phyloP scores from a whole-genome alignment of 1,140 invertebrate species.

The Eupeodes corollae region DNA sequence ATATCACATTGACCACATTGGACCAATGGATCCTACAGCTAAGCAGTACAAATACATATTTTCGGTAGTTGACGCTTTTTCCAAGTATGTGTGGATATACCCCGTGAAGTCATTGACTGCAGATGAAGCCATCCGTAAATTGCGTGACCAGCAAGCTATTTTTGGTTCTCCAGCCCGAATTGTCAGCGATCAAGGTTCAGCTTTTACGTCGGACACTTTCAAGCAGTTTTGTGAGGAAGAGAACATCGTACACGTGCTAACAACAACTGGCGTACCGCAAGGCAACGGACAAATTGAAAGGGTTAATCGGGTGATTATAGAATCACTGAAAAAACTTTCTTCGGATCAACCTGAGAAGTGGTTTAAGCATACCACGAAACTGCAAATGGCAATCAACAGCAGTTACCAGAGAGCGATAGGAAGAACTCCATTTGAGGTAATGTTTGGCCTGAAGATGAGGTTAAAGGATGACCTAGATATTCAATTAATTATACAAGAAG shows the following conservation, averaged over 20 bases:
- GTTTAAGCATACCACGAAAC: constrained; percentile 17
- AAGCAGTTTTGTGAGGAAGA: constrained; percentile 9
- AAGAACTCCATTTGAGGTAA: constrained; percentile 17
- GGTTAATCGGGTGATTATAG: constrained; percentile 8
- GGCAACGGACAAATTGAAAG: constrained; percentile 18
- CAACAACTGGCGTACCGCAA: constrained; percentile 11
- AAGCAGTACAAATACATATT: too few relatives aligned
- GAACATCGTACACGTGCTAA: constrained; percentile 13
- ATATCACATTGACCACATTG: constrained; percentile 5
- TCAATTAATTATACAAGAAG: constrained; percentile 31
- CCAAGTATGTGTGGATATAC: constrained; percentile 23
- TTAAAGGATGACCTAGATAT: too few relatives aligned
- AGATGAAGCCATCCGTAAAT: not conserved
- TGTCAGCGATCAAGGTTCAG: constrained; percentile 26
- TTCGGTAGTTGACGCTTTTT: constrained; percentile 30
- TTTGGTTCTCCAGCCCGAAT: constrained; percentile 30
- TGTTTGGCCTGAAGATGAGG: too few relatives aligned
- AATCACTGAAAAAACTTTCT: too few relatives aligned
- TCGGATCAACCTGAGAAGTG: constrained; percentile 16
- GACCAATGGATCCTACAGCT: too few relatives aligned
- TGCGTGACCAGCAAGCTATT: constrained; percentile 14
- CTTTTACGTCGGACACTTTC: constrained; percentile 20
- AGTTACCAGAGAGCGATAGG: constrained; percentile 16
- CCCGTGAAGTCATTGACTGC: not conserved
- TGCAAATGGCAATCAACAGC: constrained; percentile 23